Conservation (phyloP, 1,140 invertebrate genomes). For the Heliconius melpomene region DNA sequence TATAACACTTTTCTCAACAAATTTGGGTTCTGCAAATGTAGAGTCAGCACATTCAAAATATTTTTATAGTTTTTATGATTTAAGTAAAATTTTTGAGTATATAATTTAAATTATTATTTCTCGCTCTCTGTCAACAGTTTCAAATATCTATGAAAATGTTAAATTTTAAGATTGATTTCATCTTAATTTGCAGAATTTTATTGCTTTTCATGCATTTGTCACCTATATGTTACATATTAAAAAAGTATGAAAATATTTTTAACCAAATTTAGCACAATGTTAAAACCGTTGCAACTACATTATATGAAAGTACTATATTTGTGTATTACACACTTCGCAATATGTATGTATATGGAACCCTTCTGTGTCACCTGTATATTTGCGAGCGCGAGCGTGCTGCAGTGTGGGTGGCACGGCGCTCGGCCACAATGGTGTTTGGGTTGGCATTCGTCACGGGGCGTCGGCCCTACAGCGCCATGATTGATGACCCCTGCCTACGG, state of each 20-base stretch:
- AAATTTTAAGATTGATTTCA: too few species aligned
- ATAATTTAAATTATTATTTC: too few species aligned
- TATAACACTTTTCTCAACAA: constrained; percentile 19
- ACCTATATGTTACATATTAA: background rate
- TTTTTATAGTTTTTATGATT: background rate
- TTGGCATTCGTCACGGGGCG: constrained; percentile 78
- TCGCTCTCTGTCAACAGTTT: too few species aligned
- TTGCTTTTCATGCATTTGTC: too few species aligned
- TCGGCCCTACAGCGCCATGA: constrained; percentile 58
- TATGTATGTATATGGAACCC: constrained; percentile 32
- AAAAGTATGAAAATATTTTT: background rate
- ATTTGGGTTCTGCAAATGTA: constrained; percentile 26
- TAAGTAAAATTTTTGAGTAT: background rate
- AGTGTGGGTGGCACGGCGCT: constrained; percentile 67
- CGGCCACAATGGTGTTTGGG: constrained; percentile 74
- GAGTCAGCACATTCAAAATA: background rate
- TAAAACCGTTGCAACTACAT: background rate
- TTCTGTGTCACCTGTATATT: constrained; percentile 41
- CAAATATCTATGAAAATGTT: too few species aligned
- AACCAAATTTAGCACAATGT: background rate
- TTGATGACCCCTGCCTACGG: constrained; percentile 63
- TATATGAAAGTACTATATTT: background rate
- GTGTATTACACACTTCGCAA: background rate
- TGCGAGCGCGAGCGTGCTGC: constrained; percentile 41
- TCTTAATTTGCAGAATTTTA: too few species aligned